phyloP scores from a whole-genome alignment of 2,888 invertebrate species.

The Bugulina stolonifera region DNA sequence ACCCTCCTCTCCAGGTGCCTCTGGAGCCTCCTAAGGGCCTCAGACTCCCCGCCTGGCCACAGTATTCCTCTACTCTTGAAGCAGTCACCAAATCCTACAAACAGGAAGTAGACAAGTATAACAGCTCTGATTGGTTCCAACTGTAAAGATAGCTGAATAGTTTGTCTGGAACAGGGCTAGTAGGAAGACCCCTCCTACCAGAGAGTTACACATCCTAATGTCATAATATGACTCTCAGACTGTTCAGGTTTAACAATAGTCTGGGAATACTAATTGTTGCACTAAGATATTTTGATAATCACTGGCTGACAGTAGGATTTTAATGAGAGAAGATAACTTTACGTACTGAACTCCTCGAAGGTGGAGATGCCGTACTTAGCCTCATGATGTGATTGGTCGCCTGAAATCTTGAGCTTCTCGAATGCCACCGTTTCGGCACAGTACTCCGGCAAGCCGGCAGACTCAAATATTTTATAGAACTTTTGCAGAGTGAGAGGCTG shows the following conservation, averaged over 20 bases:
- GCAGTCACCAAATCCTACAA: neutral
- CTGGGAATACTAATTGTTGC: no score
- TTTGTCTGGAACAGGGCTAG: no score
- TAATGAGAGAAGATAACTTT: no score
- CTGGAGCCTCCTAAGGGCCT: slow-evolving; percentile 66
- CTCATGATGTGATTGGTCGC: slow-evolving; percentile 62
- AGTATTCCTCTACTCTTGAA: slow-evolving; percentile 56
- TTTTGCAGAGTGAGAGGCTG: neutral
- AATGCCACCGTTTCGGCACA: neutral
- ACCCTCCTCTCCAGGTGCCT: slow-evolving; percentile 53
- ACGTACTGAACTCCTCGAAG: slow-evolving; percentile 72
- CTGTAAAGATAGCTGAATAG: no score
- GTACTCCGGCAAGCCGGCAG: neutral
- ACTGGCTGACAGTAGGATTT: no score
- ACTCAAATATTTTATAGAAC: neutral
- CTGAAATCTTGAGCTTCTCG: neutral
- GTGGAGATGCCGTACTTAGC: slow-evolving; percentile 78
- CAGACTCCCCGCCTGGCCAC: slow-evolving; percentile 75
- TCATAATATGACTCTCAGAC: no score
- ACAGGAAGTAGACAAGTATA: no score
- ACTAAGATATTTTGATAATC: no score
- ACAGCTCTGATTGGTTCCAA: no score
- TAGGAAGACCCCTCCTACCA: no score
- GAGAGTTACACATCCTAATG: no score
- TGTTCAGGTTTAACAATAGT: no score